Base-by-base conservation (phyloP, 2,888 invertebrate genomes). In the Ormyrus labotus region DNA sequence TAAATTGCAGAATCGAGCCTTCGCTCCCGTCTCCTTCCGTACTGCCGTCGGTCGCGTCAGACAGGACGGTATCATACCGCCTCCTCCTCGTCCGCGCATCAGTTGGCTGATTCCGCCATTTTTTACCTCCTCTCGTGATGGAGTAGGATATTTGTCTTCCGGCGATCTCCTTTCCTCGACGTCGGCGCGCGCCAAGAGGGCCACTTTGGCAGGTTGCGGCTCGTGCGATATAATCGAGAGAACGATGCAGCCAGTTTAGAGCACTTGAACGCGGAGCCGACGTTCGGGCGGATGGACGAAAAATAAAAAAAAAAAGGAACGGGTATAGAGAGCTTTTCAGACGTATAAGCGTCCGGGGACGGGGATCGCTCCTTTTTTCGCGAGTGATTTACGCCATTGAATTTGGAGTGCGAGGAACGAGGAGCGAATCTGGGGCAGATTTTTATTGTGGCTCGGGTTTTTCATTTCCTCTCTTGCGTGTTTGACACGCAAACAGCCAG, bases 311-410 rank as follows among this genome's bases (percentile, higher is more conserved):
- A 34, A 34, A 34, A 34, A 34, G 0, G 0, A 34, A 34, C 34
- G 34, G 34, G 34, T 34, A 34, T 4, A 34, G 34, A 34, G 34
- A 34, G 34, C 34, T 34, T 4, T 34, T 34, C 34, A 4, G 34
- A 34, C 34, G 34, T 2, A 57, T 2, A 57, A 6, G 48, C 8
- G 13, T 11, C 6, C 6, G 60, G 19, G 19, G 13, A 19, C 47
- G 6, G 34, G 34, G 19, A 51, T 45, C 13, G 9, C 34, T 53
- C 6, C 57, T 60, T 64, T 63, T 60, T 63, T 47, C 45, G 9
- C 11, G 19, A 63, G 47, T 76, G 69, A 76, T 76, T 76, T 76
- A 76, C 76, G 55, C 63, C 7, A 8, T 55, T 55, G 57, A 69
- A 76, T 69, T 48, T 55, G 63, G 69, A 76, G 63, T 57, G 47